These are phyloP conservation scores for Labia minor DNA, from an alignment of 2,888 invertebrate genomes.

Conservation along the genomic window DNA sequence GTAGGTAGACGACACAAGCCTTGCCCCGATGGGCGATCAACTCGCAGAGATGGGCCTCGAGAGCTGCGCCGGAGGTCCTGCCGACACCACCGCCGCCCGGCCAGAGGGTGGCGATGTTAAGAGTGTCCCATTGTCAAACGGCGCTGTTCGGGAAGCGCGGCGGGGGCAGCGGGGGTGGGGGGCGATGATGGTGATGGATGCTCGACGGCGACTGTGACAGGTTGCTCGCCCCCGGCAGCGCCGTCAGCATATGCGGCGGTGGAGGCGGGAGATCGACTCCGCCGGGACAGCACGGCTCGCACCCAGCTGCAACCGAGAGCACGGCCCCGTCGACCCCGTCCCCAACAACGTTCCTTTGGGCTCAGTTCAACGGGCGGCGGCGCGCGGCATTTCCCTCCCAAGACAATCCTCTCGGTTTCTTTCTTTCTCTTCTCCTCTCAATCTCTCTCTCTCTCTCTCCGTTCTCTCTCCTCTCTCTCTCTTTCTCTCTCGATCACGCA, in stretches of 20 bases:
- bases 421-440: neutral
- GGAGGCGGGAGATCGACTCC: neutral
- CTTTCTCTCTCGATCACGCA: neutral
- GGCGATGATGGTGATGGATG: slow-evolving; percentile 22
- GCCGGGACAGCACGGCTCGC: slow-evolving; percentile 67
- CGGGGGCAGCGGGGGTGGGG: slow-evolving; percentile 69
- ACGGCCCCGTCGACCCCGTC: neutral
- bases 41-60: slow-evolving; percentile 48
- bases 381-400: neutral
- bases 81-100: slow-evolving; percentile 33
- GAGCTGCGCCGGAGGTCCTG: slow-evolving; percentile 33
- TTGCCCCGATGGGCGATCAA: slow-evolving; percentile 46
- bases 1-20: slow-evolving; percentile 52
- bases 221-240: slow-evolving; percentile 40
- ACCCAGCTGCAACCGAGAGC: slow-evolving; percentile 54
- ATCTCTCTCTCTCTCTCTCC: neutral
- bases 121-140: slow-evolving; percentile 70
- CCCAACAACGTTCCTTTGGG: neutral
- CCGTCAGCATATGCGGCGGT: slow-evolving; percentile 31
- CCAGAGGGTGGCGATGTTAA: slow-evolving; percentile 43
- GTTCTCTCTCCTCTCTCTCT: neutral
- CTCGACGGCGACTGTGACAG: slow-evolving; percentile 56
- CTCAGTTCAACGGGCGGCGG: neutral
- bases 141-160: slow-evolving; percentile 66
- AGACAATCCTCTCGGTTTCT: too few relatives aligned